These are phyloP conservation scores for Amyelois transitella DNA, from an alignment of 1,140 invertebrate genomes.

Conservation along the genomic window DNA sequence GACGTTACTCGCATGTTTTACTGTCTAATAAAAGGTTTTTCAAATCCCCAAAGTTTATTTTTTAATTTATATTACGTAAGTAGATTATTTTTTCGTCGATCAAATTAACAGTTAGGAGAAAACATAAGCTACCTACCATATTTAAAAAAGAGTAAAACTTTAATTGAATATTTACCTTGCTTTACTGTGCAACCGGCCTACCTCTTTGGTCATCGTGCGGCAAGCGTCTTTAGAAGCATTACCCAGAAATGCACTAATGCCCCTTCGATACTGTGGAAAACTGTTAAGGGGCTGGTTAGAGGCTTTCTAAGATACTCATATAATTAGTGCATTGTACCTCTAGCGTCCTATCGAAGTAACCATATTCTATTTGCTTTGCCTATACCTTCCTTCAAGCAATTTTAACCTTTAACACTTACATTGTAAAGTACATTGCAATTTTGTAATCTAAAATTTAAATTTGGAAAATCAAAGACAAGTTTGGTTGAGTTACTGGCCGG, in stretches of 20 bases:
- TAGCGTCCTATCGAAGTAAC: slow-evolving; percentile 49
- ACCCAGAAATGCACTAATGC: slow-evolving; percentile 70
- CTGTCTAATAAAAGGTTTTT: too few species aligned
- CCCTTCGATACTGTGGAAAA: slow-evolving; percentile 66
- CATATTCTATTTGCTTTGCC: slow-evolving; percentile 23
- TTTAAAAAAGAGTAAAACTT: background rate
- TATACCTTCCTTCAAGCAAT: slow-evolving; percentile 8
- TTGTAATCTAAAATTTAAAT: slow-evolving; percentile 6
- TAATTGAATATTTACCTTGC: background rate
- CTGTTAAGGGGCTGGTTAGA: slow-evolving; percentile 71
- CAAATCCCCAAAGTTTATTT: too few species aligned
- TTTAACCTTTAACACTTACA: slow-evolving; percentile 19
- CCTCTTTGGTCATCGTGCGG: slow-evolving; percentile 58
- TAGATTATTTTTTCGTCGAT: too few species aligned
- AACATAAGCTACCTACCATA: background rate
- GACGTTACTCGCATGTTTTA: too few species aligned
- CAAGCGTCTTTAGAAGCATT: slow-evolving; percentile 69
- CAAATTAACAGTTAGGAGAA: too few species aligned
- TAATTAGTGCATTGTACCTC: slow-evolving; percentile 69
- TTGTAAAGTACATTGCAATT: slow-evolving; percentile 1
- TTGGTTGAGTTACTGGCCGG: slow-evolving; percentile 50
- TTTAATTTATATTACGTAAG: too few species aligned
- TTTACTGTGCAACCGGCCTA: slow-evolving; percentile 20
- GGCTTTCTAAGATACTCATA: slow-evolving; percentile 72
- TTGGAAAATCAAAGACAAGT: slow-evolving; percentile 38